Evolutionary conservation across 2,888 invertebrate species (phyloP).

Genomic region (Polyploca ridens): DNA sequence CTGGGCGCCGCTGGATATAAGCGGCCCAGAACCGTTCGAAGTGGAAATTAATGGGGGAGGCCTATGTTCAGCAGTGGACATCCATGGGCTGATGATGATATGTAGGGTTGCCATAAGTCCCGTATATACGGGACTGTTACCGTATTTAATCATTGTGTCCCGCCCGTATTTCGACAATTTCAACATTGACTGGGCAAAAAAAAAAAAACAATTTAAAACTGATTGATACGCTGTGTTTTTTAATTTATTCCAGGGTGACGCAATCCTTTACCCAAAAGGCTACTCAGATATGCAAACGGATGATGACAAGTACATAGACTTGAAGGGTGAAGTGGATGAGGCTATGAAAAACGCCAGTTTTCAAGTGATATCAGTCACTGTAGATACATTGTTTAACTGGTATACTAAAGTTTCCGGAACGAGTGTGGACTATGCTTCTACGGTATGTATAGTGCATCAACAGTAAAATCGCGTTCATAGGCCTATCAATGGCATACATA

Average conservation of each 20-base stretch:
- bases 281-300: slow-evolving; percentile 52
- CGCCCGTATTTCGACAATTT: no score
- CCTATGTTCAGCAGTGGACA: no score
- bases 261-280: slow-evolving; percentile 70
- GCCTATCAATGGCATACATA: neutral
- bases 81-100: no score
- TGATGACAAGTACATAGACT: slow-evolving; percentile 70
- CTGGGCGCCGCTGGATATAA: no score
- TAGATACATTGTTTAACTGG: slow-evolving; percentile 65
- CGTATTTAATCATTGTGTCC: no score
- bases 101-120: no score
- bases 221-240: neutral
- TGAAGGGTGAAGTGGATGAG: slow-evolving; percentile 70
- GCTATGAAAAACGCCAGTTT: slow-evolving; percentile 68
- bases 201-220: no score
- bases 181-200: no score
- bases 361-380: slow-evolving; percentile 49
- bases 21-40: no score
- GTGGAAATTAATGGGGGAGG: no score
- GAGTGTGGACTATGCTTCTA: slow-evolving; percentile 73
- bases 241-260: slow-evolving; percentile 63
- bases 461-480: neutral
- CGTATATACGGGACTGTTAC: no score
- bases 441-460: slow-evolving; percentile 44
- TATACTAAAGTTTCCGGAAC: slow-evolving; percentile 64